Percentiles rank a stretch among this genome's conserved stretches.
phyloP scores from a whole-genome alignment of 1,140 invertebrate species.

The Hypsibius dujardini region DNA sequence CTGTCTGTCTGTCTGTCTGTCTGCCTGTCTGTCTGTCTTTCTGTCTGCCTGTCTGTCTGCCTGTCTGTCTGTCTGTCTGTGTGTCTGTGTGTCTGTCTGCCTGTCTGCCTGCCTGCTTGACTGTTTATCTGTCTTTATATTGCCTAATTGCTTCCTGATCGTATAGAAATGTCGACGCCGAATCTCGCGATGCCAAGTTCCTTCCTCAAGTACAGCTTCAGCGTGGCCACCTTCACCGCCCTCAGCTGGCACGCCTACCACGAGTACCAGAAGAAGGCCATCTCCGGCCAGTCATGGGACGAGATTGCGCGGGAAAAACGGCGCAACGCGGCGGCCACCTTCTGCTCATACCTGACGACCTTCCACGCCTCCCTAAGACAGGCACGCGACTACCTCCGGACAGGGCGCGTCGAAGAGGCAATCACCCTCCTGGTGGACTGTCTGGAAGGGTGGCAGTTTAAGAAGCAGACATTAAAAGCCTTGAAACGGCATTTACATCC shows the following conservation, averaged over 20 bases:
- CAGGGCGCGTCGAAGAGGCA: conserved; percentile 7
- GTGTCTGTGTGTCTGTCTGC: too few relatives aligned
- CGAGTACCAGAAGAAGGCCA: conserved; percentile 3
- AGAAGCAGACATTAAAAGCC: conserved; percentile 12
- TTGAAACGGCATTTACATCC: conserved; percentile 13
- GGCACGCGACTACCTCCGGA: background rate
- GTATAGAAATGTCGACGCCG: too few relatives aligned
- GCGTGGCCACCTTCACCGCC: conserved; percentile 4
- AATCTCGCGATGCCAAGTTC: too few relatives aligned
- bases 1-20: too few relatives aligned
- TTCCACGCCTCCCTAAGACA: background rate
- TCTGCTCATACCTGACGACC: background rate
- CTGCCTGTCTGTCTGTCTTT: too few relatives aligned
- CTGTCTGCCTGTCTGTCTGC: too few relatives aligned
- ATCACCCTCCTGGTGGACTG: background rate
- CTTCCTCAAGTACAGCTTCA: background rate
- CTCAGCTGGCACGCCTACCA: conserved; percentile 13
- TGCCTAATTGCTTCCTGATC: too few relatives aligned
- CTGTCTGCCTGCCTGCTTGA: too few relatives aligned
- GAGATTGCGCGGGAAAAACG: background rate
- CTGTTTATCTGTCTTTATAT: too few relatives aligned
- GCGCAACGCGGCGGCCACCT: background rate
- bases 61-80: too few relatives aligned
- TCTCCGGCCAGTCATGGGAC: background rate
- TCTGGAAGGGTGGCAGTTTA: background rate